Percentiles rank a stretch among this genome's conserved stretches.
phyloP scores from a whole-genome alignment of 2,113 vertebrate species.

The Bungarus multicinctus region DNA sequence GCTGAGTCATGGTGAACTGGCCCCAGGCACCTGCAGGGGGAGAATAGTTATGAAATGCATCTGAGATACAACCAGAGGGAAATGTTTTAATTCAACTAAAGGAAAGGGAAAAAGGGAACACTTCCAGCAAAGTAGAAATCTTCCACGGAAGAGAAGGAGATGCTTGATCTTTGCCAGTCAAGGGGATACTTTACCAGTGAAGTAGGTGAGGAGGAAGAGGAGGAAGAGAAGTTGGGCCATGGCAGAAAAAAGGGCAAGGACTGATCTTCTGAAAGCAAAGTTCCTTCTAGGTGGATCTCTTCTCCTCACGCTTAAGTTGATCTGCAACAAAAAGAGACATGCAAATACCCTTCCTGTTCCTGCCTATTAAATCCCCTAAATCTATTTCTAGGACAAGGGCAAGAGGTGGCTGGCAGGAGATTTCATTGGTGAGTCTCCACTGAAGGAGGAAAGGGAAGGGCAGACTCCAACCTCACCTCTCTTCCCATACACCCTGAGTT shows the following conservation, averaged over 20 bases:
- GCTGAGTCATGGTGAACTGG: not conserved
- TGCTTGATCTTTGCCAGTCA: not conserved
- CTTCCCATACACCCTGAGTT: too few species aligned
- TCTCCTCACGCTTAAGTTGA: not conserved
- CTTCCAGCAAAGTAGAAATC: not conserved
- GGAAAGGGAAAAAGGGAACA: accelerated
- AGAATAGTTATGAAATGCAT: not conserved
- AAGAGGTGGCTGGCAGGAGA: not conserved
- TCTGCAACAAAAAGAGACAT: not conserved
- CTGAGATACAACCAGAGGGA: not conserved
- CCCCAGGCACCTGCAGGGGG: not conserved
- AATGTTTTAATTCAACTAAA: accelerated
- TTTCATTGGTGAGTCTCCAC: not conserved
- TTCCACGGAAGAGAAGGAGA: not conserved
- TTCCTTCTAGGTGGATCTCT: not conserved
- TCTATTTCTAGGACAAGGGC: not conserved
- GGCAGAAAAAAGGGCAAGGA: not conserved
- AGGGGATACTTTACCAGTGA: not conserved
- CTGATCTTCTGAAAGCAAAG: not conserved
- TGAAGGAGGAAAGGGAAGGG: too few species aligned
- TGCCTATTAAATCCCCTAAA: not conserved
- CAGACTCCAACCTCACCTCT: too few species aligned
- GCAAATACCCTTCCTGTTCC: not conserved
- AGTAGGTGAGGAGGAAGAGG: not conserved
- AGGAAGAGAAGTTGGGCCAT: not conserved